A percentile compares a stretch with the other conserved stretches of the same genome.
Evolutionary conservation across 30 jellyfish, hydroid and myxozoan genomes (phyloP).

Genomic region (Aurelia aurita complex sp. Pacific): DNA sequence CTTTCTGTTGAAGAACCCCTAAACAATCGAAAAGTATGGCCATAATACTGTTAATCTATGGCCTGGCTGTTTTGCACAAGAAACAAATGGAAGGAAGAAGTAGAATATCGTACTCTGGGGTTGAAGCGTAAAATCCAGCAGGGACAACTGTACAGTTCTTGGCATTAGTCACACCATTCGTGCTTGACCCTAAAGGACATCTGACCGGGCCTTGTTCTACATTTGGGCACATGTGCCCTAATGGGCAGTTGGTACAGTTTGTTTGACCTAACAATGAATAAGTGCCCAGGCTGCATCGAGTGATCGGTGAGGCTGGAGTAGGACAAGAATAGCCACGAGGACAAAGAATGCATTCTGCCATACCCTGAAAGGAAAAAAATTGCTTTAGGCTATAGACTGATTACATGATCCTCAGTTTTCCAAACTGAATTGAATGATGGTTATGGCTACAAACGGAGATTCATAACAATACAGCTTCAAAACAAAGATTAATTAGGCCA

Average conservation of each 20-base stretch:
- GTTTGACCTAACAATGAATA: constrained; percentile 59
- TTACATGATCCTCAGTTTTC: too few species aligned
- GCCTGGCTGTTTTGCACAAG: too few species aligned
- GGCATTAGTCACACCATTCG: constrained; percentile 73
- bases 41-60: too few species aligned
- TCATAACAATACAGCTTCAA: too few species aligned
- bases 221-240: constrained; percentile 85
- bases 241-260: constrained; percentile 72
- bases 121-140: constrained; percentile 83
- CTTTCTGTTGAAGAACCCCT: too few species aligned
- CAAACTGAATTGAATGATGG: too few species aligned
- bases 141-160: constrained; percentile 80
- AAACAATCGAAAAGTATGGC: too few species aligned
- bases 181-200: constrained; percentile 93
- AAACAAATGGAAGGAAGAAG: too few species aligned
- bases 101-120: constrained; percentile 83
- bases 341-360: constrained; percentile 68
- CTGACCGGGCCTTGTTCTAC: constrained; percentile 57
- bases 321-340: constrained; percentile 83
- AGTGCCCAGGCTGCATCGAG: constrained; percentile 63
- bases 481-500: too few species aligned
- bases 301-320: constrained; percentile 41
- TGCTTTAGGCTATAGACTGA: too few species aligned
- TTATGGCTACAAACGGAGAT: too few species aligned
- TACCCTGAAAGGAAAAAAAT: constrained; percentile 32